A percentile compares a stretch with the other conserved stretches of the same genome.
These are phyloP conservation scores for Haemorhous mexicanus DNA, from an alignment of 2,113 vertebrate species.

Conservation along the genomic window DNA sequence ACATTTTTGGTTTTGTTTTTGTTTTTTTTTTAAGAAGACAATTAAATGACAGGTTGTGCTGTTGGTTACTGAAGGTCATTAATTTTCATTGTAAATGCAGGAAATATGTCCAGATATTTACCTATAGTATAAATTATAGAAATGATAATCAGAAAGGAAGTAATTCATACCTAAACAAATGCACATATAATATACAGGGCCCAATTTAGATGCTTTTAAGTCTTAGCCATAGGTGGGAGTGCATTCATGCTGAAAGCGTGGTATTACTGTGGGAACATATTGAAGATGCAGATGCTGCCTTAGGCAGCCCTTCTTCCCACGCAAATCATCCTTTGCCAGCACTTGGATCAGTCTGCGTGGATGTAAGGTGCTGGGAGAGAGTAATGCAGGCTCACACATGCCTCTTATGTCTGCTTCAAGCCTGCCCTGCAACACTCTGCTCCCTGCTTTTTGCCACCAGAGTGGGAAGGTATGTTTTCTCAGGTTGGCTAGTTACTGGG, in stretches of 20 bases:
- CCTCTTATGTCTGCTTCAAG: not conserved
- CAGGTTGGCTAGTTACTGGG: not conserved
- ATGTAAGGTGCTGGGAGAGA: not conserved
- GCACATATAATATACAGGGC: not conserved
- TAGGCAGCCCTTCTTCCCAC: constrained; percentile 40
- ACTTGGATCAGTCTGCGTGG: constrained; percentile 13
- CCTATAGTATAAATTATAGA: not conserved
- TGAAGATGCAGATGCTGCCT: constrained; percentile 53
- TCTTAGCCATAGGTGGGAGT: constrained; percentile 7
- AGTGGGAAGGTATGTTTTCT: not conserved
- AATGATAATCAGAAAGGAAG: not conserved
- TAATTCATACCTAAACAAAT: not conserved
- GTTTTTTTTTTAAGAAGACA: not conserved
- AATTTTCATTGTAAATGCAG: not conserved
- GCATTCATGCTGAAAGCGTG: not conserved
- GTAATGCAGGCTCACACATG: constrained; percentile 9
- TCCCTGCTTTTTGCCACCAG: not conserved
- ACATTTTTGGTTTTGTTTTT: not conserved
- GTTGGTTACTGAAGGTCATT: not conserved
- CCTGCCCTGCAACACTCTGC: not conserved
- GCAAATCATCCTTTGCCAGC: constrained; percentile 20
- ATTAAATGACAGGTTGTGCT: not conserved
- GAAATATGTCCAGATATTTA: not conserved
- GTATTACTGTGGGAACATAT: constrained; percentile 17
- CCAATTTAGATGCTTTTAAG: not conserved